Conservation (phyloP, 2,797 vertebrate genomes). For the Threskiornis aethiopicus region DNA sequence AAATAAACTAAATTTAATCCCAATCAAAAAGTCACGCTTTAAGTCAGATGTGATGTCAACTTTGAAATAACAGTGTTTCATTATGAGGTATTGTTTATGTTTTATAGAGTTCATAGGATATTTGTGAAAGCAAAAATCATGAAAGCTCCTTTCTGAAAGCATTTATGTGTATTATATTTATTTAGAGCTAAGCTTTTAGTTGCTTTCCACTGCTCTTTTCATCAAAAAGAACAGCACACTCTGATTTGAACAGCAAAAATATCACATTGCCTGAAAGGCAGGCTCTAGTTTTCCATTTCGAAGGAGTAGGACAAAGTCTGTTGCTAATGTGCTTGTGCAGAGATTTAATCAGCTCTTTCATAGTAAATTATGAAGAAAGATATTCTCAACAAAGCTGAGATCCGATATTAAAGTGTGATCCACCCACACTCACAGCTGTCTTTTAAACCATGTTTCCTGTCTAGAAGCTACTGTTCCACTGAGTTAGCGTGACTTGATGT, state of each 20-base stretch:
- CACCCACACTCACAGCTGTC: background rate
- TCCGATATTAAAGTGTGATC: background rate
- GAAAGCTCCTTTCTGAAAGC: background rate
- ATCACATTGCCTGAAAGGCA: background rate
- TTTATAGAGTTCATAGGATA: slow-evolving; percentile 18
- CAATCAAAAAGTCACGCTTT: background rate
- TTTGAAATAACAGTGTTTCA: slow-evolving; percentile 47
- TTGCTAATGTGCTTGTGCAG: background rate
- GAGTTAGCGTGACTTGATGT: background rate
- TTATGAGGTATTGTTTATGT: slow-evolving; percentile 32
- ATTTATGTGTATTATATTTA: background rate
- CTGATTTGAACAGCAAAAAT: background rate
- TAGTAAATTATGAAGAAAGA: background rate
- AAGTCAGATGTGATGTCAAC: slow-evolving; percentile 42
- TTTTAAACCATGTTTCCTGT: background rate
- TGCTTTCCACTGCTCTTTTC: background rate
- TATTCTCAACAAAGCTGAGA: background rate
- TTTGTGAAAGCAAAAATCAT: slow-evolving; percentile 36
- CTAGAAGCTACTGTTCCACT: background rate
- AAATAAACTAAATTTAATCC: slow-evolving; percentile 53
- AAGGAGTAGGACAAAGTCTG: background rate
- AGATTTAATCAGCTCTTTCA: background rate
- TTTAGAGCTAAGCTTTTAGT: background rate
- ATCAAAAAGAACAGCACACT: background rate
- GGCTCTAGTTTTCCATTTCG: background rate